Percentiles rank a stretch among this genome's conserved stretches.
Conservation (phyloP, 1,140 invertebrate species). For the Pemphigus obesinymphae region DNA sequence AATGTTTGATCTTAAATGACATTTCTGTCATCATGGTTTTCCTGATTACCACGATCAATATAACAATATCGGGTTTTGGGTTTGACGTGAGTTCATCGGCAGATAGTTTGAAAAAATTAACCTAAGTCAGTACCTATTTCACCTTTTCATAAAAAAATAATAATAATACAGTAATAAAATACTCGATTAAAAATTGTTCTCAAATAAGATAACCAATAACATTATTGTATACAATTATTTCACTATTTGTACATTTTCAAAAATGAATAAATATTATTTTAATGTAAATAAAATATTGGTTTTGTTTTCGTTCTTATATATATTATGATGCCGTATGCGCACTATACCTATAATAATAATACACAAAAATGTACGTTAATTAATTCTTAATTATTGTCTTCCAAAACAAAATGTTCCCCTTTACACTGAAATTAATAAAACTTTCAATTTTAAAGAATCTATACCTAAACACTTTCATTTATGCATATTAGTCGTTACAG, state of each 20-base stretch:
- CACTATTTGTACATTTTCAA: background rate
- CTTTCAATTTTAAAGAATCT: no score
- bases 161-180: no score
- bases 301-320: background rate
- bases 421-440: no score
- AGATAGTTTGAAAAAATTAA: background rate
- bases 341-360: no score
- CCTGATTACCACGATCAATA: constrained; percentile 70
- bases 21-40: constrained; percentile 73
- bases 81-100: constrained; percentile 55
- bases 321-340: no score
- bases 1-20: constrained; percentile 71
- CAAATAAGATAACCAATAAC: background rate
- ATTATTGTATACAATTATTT: no score
- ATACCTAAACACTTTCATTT: no score
- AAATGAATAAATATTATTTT: background rate
- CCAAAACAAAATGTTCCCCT: no score
- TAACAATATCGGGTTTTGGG: constrained; percentile 75
- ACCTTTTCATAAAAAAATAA: background rate
- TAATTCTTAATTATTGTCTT: no score
- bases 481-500: no score
- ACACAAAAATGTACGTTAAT: no score
- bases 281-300: background rate
- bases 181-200: background rate
- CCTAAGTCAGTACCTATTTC: background rate